Evolutionary conservation across 2,113 vertebrate genomes (phyloP).

Genomic region (Trematomus loennbergii): DNA sequence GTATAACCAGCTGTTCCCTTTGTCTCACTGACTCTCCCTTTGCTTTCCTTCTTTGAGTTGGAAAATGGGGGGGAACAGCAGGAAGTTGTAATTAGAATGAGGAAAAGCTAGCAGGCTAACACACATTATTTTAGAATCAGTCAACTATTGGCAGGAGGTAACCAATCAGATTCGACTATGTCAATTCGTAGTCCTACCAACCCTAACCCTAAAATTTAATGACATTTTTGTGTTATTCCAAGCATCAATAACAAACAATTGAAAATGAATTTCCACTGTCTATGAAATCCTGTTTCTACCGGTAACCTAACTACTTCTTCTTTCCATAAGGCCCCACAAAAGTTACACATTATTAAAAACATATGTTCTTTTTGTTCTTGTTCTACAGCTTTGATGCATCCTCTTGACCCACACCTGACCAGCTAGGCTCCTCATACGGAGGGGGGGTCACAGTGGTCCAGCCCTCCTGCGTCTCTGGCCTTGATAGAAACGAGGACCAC

Average conservation of each 20-base stretch:
- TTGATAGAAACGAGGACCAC: conserved; percentile 40
- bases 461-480: conserved; percentile 58
- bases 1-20: no score
- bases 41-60: no score
- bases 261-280: not conserved
- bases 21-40: no score
- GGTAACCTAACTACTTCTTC: not conserved
- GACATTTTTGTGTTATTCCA: not conserved
- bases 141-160: no score
- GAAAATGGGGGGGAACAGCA: no score
- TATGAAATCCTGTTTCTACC: not conserved
- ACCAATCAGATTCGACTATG: no score
- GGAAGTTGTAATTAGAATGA: no score
- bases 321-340: not conserved
- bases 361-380: not conserved
- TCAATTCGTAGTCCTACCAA: no score
- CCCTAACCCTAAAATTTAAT: not conserved
- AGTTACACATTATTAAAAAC: not conserved
- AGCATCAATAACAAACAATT: not conserved
- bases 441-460: conserved; percentile 28
- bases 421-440: conserved; percentile 45
- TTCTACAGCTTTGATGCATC: conserved; percentile 81
- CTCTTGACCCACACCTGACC: conserved; percentile 77
- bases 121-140: no score
- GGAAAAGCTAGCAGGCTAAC: no score